These are phyloP conservation scores for Trochalopteron elliotii DNA, from an alignment of 2,113 vertebrate genomes.

Conservation along the genomic window DNA sequence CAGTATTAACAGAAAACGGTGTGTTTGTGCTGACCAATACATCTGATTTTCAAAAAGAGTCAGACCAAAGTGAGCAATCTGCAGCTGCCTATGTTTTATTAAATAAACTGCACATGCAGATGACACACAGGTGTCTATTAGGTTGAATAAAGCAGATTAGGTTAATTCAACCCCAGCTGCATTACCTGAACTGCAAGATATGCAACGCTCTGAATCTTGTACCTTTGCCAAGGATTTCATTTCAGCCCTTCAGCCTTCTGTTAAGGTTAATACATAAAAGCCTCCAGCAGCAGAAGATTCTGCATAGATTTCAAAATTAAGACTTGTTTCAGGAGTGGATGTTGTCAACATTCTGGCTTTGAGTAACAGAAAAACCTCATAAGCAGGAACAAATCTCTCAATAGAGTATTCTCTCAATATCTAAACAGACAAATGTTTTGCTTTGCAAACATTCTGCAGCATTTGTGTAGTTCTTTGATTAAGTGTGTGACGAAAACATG, in stretches of 20 bases:
- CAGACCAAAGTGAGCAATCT: neutral
- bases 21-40: neutral
- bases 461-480: neutral
- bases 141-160: neutral
- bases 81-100: neutral
- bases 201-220: neutral
- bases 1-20: neutral
- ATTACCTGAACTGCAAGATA: neutral
- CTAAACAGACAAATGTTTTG: neutral
- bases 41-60: neutral
- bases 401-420: neutral
- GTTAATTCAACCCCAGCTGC: neutral
- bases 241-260: neutral
- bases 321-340: neutral
- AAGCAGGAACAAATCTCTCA: neutral
- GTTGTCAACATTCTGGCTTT: neutral
- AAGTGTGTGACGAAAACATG: neutral
- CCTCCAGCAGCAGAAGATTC: neutral
- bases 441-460: neutral
- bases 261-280: neutral
- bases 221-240: neutral
- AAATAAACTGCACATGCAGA: neutral
- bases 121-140: neutral
- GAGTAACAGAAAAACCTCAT: neutral
- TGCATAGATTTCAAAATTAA: neutral